A percentile compares a stretch with the other conserved stretches of the same genome.
Evolutionary conservation across 2,888 invertebrate species (phyloP).

Genomic region (Lydus trimaculatus): DNA sequence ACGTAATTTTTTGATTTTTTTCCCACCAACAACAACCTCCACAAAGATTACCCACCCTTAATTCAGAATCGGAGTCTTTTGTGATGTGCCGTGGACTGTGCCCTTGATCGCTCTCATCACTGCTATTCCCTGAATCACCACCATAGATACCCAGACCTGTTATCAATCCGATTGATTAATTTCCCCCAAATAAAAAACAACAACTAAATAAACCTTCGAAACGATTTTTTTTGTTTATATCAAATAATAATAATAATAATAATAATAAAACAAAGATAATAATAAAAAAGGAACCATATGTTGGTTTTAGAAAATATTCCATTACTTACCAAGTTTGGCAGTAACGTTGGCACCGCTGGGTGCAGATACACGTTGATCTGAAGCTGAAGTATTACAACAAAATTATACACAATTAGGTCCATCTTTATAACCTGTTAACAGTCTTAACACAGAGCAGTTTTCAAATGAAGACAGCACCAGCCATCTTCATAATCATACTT

Average conservation of each 20-base stretch:
- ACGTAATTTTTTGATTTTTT: no score
- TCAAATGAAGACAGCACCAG: conserved; percentile 34
- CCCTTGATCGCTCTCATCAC: conserved; percentile 61
- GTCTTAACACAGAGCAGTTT: conserved; percentile 40
- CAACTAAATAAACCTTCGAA: background rate
- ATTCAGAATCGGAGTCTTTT: conserved; percentile 73
- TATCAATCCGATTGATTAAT: conserved; percentile 23
- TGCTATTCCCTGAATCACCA: conserved; percentile 69
- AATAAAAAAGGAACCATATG: conserved; percentile 6
- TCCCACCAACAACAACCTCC: no score
- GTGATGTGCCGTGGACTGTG: conserved; percentile 22
- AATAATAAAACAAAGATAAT: no score
- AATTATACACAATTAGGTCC: conserved; percentile 57
- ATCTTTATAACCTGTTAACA: conserved; percentile 54
- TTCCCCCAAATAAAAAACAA: conserved; percentile 7
- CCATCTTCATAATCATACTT: conserved; percentile 7
- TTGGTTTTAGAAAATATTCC: conserved; percentile 20
- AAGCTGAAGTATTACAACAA: conserved; percentile 60
- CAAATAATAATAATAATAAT: background rate
- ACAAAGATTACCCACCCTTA: conserved; percentile 73
- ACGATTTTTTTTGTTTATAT: background rate
- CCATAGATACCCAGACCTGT: conserved; percentile 85
- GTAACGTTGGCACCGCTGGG: conserved; percentile 79
- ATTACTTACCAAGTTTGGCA: conserved; percentile 88
- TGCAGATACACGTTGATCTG: conserved; percentile 59